Evolutionary conservation across 2,888 invertebrate species (phyloP), one percentile per base, ranked within the genome.

Genomic region (Drosophila atroscutellata): DNA sequence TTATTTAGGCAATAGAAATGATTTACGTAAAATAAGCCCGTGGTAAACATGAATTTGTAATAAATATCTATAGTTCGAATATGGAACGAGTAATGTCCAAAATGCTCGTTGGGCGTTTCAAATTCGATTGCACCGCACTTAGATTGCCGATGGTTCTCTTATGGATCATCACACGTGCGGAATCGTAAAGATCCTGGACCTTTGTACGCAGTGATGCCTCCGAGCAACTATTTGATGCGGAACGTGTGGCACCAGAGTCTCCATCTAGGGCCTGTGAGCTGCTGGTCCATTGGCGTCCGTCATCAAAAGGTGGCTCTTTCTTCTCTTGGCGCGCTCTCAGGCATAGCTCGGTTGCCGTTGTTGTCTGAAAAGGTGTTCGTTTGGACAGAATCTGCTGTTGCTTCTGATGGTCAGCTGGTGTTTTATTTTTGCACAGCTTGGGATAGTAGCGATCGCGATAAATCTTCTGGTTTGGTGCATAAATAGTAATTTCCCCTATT

Each of bases 61-160:
- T 6, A n/a, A 26, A 28, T 13, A 54, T 26, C 15, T 55, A 86
- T 15, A 86, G 30, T 7, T 86, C 51, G 18, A 86, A 90, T 1
- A 69, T 3, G 5, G 87, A 89, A 11, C 61, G 75, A 24, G 68
- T 62, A 0, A 72, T 39, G 15, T 86, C 89, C 26, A 81, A 34
- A 42, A 73, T 76, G 62, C 89, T 90, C 0, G 32, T 34, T 2
- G 84, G 86, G 9, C 90, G 90, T 4, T 75, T 68, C 52, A 87
- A 67, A 54, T 89, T 76, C 11, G 90, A 90, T 30, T 89, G 86
- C 1, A 87, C 86, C 36, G 89, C 86, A 13, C 68, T 54, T 13
- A 86, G 36, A 36, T 52, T 73, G 0, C 70, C 69, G 1, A 34
- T 32, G 2, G 39, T 20, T 7, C 57, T 63, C 69, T 73, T 85